Evolutionary conservation across 92 coral and sea anemone species (phyloP).

Genomic region (Porites rus): DNA sequence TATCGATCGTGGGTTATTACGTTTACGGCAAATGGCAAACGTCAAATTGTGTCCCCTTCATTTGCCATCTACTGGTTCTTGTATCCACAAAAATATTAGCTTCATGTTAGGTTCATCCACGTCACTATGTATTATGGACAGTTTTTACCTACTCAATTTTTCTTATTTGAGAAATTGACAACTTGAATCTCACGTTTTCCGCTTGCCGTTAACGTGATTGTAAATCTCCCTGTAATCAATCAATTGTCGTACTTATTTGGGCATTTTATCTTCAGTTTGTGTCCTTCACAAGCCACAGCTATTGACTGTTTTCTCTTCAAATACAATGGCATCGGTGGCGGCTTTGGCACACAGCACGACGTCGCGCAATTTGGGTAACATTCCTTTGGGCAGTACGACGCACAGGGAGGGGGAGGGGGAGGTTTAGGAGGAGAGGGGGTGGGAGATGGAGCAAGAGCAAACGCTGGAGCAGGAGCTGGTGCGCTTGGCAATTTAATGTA

Average conservation of each 20-base stretch:
- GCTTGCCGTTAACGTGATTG: too few relatives aligned
- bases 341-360: conserved; percentile 80
- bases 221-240: not conserved
- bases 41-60: too few relatives aligned
- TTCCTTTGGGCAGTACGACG: conserved; percentile 71
- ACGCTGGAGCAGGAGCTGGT: conserved; percentile 17
- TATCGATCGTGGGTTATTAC: too few relatives aligned
- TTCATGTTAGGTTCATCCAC: too few relatives aligned
- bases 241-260: conserved; percentile 59
- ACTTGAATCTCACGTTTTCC: too few relatives aligned
- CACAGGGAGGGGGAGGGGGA: conserved; percentile 82
- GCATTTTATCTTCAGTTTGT: conserved; percentile 82
- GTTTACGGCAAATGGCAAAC: too few relatives aligned
- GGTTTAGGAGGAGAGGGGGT: conserved; percentile 55
- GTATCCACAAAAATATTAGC: too few relatives aligned
- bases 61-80: too few relatives aligned
- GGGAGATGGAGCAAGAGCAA: conserved; percentile 33
- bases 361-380: conserved; percentile 74
- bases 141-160: too few relatives aligned
- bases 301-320: conserved; percentile 67
- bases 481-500: conserved; percentile 24
- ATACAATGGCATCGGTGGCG: conserved; percentile 86
- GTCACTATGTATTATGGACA: too few relatives aligned
- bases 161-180: too few relatives aligned
- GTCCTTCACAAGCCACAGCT: conserved; percentile 89